Evolutionary conservation across 2,888 invertebrate genomes (phyloP), one percentile per base, ranked within the genome.

Genomic region (Nomada fucata): DNA sequence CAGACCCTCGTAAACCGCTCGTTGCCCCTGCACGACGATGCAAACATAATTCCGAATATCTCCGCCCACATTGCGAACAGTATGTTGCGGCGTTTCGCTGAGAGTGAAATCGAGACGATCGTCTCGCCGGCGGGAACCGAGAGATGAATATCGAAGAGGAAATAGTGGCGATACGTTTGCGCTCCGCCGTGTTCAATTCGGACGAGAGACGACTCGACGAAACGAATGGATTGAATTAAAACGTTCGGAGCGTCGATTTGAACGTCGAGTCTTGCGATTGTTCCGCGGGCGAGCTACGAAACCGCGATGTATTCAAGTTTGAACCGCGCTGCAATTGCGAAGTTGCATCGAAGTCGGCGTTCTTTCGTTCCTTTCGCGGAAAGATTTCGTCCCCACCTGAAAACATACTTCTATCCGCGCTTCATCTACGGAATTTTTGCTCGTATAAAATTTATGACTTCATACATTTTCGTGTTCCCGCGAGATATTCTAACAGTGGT

Each of bases 11-110:
- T 86, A 85, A 88, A 89, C 53, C 78, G 82, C 68, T 88, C 79
- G 47, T 18, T 23, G 44, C 47, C 50, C 36, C 1, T 42, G 52
- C 20, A 52, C 60, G 64, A 76, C 75, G 78, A 89, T 89, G 86
- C 83, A 90, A 83, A 90, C 82, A 80, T 89, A 85, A 86, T 74
- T 82, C 29, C 52, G 68, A 74, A 81, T 82, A 82, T 81, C 26
- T 73, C 47, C 67, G 75, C 57, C 59, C 50, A 64, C 70, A 73
- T 59, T 42, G 44, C 57, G 69, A 18, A 47, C 18, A n/a, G 15
- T 23, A 15, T 10, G 13, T 15, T 10, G 4, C 47, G 26, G 36
- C 36, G 36, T 36, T 36, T 52, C 42, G 50, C 47, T 50, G n/a
- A 50, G 55, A 29, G 63, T 50, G 57, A 63, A 76, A 67, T 36